Base-by-base conservation (phyloP, 2,888 invertebrate genomes). In the Hypercompe scribonia region DNA sequence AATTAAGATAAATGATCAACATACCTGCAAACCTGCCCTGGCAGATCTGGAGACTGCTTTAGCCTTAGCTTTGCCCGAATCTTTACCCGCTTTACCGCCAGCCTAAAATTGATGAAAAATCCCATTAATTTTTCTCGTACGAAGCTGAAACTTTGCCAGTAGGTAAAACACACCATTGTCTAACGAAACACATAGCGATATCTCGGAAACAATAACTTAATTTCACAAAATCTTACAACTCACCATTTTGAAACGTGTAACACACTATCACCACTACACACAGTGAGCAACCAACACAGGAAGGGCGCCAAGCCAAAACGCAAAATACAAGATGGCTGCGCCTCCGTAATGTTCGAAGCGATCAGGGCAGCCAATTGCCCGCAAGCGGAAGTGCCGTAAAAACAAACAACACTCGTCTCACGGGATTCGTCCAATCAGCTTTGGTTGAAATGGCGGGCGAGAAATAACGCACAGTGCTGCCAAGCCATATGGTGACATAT, bases 11-110 rank as follows among this genome's bases (percentile, higher is more conserved):
- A 64, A 33, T 46, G 77, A 83, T 84, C 28, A 83, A 87, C 89
- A 88, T 92, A 99, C 99, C 98, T 99, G 99, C 91, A 99, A 97
- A 88, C 99, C 99, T 89, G 99, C 99, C 91, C 99, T 97, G 78
- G 99, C 99, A 82, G 99, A 99, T 91, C 99, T 97, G 80, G 99
- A 99, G 86, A 99, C 99, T 87, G 99, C 99, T 97, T 99, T 99
- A 84, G 99, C 99, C 96, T 99, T 99, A 73, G 99, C 99, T 97
- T 99, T 99, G 91, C 99, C 99, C 82, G 99, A 99, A 97, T 99
- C 99, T 97, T 99, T 99, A 91, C 99, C 99, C 96, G 99, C 99
- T 98, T 99, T 99, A 93, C 99, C 99, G 95, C 99, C 99, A 97
- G 99, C 99, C 99, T 98, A 96, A 93, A 96, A 96, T 95, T 93